phyloP scores from a whole-genome alignment of 2,888 invertebrate genomes.

The Tridacna crocea region DNA sequence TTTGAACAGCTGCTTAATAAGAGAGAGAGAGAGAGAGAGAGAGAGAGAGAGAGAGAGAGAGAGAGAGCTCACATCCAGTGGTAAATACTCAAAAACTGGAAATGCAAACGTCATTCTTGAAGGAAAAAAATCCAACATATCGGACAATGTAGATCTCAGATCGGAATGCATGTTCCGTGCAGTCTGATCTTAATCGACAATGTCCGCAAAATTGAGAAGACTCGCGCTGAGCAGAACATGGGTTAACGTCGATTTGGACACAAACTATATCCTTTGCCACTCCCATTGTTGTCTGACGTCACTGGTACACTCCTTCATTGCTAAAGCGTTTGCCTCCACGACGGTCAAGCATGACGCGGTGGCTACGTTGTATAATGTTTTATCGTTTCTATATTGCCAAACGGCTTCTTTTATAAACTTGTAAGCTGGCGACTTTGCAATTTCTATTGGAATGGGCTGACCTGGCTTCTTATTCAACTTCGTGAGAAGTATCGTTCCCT shows the following conservation, averaged over 20 bases:
- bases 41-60: too few relatives aligned
- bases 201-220: too few relatives aligned
- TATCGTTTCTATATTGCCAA: conserved; percentile 3
- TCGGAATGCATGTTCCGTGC: too few relatives aligned
- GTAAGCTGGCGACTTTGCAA: not conserved
- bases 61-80: too few relatives aligned
- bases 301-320: not conserved
- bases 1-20: too few relatives aligned
- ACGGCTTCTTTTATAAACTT: conserved; percentile 1
- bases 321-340: not conserved
- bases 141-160: too few relatives aligned
- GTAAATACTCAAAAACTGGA: too few relatives aligned
- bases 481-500: conserved; percentile 16
- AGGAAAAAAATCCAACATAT: too few relatives aligned
- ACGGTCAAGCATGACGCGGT: conserved; percentile 5
- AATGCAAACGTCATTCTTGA: too few relatives aligned
- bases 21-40: too few relatives aligned
- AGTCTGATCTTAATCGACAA: too few relatives aligned
- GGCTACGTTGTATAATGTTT: not conserved
- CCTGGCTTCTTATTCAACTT: not conserved
- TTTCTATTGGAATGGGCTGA: not conserved
- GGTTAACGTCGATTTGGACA: not conserved
- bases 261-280: not conserved
- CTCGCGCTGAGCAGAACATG: too few relatives aligned
- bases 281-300: not conserved